A percentile compares a stretch with the other conserved stretches of the same genome.
phyloP scores from a whole-genome alignment of 1,140 invertebrate genomes.

The Aplysia californica region DNA sequence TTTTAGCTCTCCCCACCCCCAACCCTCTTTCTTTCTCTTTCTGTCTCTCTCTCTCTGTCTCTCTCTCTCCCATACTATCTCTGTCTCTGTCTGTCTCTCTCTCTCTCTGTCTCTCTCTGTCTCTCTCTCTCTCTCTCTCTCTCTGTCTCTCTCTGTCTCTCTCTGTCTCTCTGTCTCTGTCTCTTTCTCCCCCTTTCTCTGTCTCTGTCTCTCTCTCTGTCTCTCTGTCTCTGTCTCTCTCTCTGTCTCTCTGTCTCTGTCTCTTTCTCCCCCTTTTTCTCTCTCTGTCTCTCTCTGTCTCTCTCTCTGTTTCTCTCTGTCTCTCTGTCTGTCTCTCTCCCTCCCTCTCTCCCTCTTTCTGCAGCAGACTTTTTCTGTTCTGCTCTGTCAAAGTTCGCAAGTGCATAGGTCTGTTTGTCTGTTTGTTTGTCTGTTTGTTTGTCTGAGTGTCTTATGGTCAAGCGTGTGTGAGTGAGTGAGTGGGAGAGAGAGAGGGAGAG shows the following conservation, averaged over 20 bases:
- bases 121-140: background rate
- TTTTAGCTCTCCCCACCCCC: background rate
- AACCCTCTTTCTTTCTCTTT: constrained; percentile 7
- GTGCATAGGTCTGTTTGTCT: too few relatives aligned
- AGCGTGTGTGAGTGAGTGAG: background rate
- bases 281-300: background rate
- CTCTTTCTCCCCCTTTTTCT: background rate
- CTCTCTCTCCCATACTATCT: background rate
- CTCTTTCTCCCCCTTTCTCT: constrained; percentile 15
- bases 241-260: background rate
- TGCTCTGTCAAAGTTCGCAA: too few relatives aligned
- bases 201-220: background rate
- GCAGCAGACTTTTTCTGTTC: too few relatives aligned
- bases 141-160: constrained; percentile 6
- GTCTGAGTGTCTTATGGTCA: too few relatives aligned
- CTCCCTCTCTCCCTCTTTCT: constrained; percentile 12
- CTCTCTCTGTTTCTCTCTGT: constrained; percentile 8
- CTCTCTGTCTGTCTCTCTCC: constrained; percentile 10
- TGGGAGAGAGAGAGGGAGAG: too few relatives aligned
- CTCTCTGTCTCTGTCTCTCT: background rate
- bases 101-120: background rate
- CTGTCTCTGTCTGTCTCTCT: background rate
- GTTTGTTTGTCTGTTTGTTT: too few relatives aligned
- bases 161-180: constrained; percentile 13
- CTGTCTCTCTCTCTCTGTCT: constrained; percentile 10